Percentiles rank a stretch among this genome's conserved stretches.
phyloP scores from a whole-genome alignment of 2,797 vertebrate species.

The Hemibagrus guttatus region DNA sequence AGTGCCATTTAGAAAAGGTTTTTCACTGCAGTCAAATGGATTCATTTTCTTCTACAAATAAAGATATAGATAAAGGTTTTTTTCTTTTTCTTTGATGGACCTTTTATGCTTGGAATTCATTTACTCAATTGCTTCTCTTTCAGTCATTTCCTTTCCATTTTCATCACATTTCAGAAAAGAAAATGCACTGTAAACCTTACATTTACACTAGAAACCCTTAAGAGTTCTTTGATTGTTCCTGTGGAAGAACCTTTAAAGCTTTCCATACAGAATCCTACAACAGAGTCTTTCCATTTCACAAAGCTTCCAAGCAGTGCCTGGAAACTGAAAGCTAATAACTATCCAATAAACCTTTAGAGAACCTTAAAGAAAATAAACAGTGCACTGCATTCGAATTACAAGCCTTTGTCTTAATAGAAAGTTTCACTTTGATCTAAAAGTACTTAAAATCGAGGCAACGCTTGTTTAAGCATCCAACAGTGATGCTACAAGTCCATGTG shows the following conservation, averaged over 20 bases:
- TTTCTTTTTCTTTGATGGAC: neutral
- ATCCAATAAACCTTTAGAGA: neutral
- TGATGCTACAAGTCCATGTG: neutral
- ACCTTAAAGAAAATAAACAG: neutral
- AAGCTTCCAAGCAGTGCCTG: neutral
- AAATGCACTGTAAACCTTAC: neutral
- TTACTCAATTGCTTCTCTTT: neutral
- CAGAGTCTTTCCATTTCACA: neutral
- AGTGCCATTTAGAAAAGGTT: constrained; percentile 38
- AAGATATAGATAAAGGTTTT: neutral
- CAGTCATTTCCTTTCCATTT: neutral
- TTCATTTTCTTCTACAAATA: neutral
- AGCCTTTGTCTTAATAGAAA: neutral
- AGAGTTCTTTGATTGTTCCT: neutral
- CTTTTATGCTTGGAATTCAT: neutral
- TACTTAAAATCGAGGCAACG: neutral
- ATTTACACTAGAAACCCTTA: neutral
- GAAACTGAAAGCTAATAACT: neutral
- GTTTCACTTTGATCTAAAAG: neutral
- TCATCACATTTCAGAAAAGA: neutral
- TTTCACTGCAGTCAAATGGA: constrained; percentile 18
- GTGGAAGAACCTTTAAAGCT: neutral
- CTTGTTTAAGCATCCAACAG: neutral
- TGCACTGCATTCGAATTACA: neutral
- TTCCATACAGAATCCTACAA: neutral